Conservation (phyloP, 1,140 invertebrate genomes). For the Helicoverpa zea region DNA sequence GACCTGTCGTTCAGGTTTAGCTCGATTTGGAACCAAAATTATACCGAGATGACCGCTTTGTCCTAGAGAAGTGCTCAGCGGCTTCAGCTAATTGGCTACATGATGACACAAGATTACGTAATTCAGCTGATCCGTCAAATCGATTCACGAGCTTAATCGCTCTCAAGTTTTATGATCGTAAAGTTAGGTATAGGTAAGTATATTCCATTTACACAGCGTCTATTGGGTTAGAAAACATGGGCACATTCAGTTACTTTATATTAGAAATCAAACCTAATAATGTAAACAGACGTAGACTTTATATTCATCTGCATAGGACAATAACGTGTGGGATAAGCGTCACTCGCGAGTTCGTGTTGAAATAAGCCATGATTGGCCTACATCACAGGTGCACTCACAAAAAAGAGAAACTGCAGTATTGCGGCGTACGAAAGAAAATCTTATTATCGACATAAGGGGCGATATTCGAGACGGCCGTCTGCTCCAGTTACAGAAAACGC, state of each 20-base stretch:
- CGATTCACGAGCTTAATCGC: conserved; percentile 41
- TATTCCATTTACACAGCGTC: background rate
- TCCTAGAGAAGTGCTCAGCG: conserved; percentile 37
- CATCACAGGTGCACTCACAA: conserved; percentile 82
- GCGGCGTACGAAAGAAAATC: conserved; percentile 82
- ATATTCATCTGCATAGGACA: conserved; percentile 37
- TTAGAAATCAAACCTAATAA: background rate
- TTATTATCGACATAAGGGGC: conserved; percentile 84
- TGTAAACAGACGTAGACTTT: background rate
- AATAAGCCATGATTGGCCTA: conserved; percentile 78
- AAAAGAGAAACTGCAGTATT: conserved; percentile 82
- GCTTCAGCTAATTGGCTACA: conserved; percentile 27
- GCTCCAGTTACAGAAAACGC: conserved; percentile 84
- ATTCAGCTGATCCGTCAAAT: conserved; percentile 18
- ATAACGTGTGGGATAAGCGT: conserved; percentile 66
- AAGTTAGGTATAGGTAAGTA: background rate
- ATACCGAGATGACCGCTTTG: conserved; percentile 58
- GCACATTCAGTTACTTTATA: no score
- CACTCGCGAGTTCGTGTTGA: conserved; percentile 72
- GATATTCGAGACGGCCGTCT: conserved; percentile 80
- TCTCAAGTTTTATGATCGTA: conserved; percentile 9
- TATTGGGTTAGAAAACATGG: no score
- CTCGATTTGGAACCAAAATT: conserved; percentile 53
- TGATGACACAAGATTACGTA: conserved; percentile 26
- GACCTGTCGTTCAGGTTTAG: conserved; percentile 55